Evolutionary conservation across 2,888 invertebrate genomes (phyloP).

Genomic region (Nephrotoma appendiculata): DNA sequence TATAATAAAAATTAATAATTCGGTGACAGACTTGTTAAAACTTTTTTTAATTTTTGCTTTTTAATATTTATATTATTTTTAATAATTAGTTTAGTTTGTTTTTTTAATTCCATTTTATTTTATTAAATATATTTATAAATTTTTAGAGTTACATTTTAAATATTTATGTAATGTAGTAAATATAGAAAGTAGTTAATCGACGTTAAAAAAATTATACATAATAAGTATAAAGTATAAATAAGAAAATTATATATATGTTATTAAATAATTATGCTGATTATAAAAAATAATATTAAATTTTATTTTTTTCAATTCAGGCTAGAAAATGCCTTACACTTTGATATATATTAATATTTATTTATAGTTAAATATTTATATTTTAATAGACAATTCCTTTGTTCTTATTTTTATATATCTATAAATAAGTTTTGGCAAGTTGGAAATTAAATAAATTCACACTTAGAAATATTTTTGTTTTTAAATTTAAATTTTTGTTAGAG

Average conservation of each 20-base stretch:
- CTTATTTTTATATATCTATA: neutral
- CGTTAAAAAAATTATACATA: neutral
- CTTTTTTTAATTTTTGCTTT: slow-evolving; percentile 1
- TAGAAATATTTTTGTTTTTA: neutral
- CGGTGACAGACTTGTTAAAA: slow-evolving; percentile 7
- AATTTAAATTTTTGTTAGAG: neutral
- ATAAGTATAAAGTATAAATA: neutral
- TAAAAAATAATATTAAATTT: neutral
- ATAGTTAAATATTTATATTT: neutral
- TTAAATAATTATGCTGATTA: neutral
- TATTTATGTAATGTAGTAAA: neutral
- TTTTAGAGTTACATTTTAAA: slow-evolving; percentile 1
- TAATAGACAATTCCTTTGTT: neutral
- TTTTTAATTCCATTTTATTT: slow-evolving; percentile 5
- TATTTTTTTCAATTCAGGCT: slow-evolving; percentile 3
- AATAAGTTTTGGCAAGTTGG: neutral
- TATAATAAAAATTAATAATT: slow-evolving; percentile 2
- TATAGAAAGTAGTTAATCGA: neutral
- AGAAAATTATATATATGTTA: neutral
- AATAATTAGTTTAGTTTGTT: slow-evolving; percentile 1
- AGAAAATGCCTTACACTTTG: slow-evolving; percentile 8
- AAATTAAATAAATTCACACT: neutral
- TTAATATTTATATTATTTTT: neutral
- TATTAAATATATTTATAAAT: neutral
- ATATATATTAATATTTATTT: slow-evolving; percentile 4